A percentile compares a stretch with the other conserved stretches of the same genome.
These are phyloP conservation scores for Phenganax stokvisi DNA, from an alignment of 92 coral and sea anemone species.

Conservation along the genomic window DNA sequence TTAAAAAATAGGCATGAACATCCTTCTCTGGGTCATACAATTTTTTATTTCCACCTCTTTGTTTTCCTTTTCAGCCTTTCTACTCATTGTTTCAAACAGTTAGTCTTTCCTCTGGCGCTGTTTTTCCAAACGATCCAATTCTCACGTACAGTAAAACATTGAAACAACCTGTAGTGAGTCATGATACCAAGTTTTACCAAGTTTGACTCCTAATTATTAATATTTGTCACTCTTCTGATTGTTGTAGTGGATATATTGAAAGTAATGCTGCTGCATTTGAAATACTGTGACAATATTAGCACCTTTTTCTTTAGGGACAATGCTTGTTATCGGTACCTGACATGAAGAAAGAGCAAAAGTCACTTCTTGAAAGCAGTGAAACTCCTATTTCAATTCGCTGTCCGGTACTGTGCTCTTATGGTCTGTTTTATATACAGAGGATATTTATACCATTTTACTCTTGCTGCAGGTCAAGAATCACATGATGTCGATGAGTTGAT, in stretches of 20 bases:
- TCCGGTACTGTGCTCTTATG: not conserved
- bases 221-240: no score
- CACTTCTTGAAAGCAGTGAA: slow-evolving; percentile 1
- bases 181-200: no score
- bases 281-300: not conserved
- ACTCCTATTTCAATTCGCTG: not conserved
- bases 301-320: slow-evolving; percentile 20
- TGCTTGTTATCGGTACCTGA: slow-evolving; percentile 15
- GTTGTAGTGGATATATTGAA: not conserved
- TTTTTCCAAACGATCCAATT: slow-evolving; percentile 67
- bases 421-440: no score
- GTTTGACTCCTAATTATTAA: no score
- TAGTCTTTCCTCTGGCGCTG: slow-evolving; percentile 82
- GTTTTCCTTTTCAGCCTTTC: slow-evolving; percentile 46
- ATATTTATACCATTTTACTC: no score
- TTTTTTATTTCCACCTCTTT: no score
- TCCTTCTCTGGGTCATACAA: no score
- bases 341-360: not conserved
- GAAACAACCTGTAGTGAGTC: slow-evolving; percentile 63
- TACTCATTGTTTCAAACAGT: slow-evolving; percentile 72
- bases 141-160: slow-evolving; percentile 63
- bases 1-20: no score
- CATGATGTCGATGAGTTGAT: no score
- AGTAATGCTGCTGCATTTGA: not conserved
- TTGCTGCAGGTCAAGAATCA: no score